phyloP scores from a whole-genome alignment of 2,113 vertebrate species.

The Silurus asotus region DNA sequence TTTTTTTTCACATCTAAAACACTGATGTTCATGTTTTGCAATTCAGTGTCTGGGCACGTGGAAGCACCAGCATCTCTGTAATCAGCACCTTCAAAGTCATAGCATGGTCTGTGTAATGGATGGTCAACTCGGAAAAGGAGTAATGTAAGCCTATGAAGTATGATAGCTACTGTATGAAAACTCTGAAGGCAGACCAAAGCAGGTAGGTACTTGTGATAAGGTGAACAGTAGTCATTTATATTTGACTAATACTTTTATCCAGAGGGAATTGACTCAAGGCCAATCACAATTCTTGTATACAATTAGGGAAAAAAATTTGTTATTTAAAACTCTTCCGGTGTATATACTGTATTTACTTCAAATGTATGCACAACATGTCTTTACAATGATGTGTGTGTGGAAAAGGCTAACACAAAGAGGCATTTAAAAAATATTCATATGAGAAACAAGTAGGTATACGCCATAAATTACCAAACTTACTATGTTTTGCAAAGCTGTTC shows the following conservation, averaged over 20 bases:
- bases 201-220: constrained; percentile 4
- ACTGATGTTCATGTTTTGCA: constrained; percentile 9
- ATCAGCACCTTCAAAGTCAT: constrained; percentile 22
- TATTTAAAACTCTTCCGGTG: not conserved
- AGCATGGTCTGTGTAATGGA: not conserved
- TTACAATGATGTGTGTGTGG: not conserved
- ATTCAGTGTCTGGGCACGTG: constrained; percentile 10
- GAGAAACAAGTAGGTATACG: not conserved
- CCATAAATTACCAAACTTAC: not conserved
- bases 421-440: too few relatives aligned
- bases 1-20: constrained; percentile 19
- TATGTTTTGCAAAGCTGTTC: too few relatives aligned
- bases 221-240: not conserved
- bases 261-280: not conserved
- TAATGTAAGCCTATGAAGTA: constrained; percentile 59
- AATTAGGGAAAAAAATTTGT: not conserved
- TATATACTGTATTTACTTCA: not conserved
- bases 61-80: constrained; percentile 28
- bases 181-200: constrained; percentile 34
- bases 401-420: not conserved
- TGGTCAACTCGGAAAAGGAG: constrained; percentile 6
- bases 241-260: not conserved
- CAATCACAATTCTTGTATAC: not conserved
- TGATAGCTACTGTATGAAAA: constrained; percentile 9
- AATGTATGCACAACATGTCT: not conserved